Base-by-base conservation (phyloP, 2,113 vertebrate species). In the Eira barbara region DNA sequence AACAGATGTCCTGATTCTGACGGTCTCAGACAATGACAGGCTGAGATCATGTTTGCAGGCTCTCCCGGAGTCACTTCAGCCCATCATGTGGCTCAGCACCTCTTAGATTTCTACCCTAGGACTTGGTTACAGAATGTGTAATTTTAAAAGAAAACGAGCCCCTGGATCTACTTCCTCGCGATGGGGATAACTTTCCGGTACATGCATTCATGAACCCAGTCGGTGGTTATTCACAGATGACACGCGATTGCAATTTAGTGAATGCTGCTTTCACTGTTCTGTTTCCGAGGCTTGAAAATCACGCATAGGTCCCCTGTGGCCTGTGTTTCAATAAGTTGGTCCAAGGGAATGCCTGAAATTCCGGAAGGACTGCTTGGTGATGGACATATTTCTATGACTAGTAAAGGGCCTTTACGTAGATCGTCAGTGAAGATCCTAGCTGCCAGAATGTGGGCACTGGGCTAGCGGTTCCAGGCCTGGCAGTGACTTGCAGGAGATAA, bases 81-180 rank as follows among this genome's bases (percentile, higher is more conserved):
- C n/a, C 47, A 14, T 82, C n/a, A 27, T 67, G 86, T 1, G 91
- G 25, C 80, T 57, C 95, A 92, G 95, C 36, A 84, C 83, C 89
- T 97, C 95, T 97, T 96, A 97, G 96, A 97, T 97, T 98, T 97
- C 82, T 63, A 95, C 61, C 95, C 82, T 21, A 96, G 93, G 87
- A 84, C n/a, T 96, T 97, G 95, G 95, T 95, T 93, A 89, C 0
- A 23, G 82, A 61, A 79, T 71, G 39, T 0, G 2, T 65, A 63
- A 63, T 63, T 63, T 63, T 29, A 63, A 63, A 63, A 65, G 63
- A 65, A 31, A 65, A 65, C 10, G 13, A 65, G 63, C 29, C 63
- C 63, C 29, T 65, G 63, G 63, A 65, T 65, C 29, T 65, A 67
- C 63, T 67, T 67, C 6, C 63, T 34, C 6, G 14, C 76, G 57